Evolutionary conservation across 2,888 invertebrate species (phyloP).

Genomic region (Nomada ferruginata): DNA sequence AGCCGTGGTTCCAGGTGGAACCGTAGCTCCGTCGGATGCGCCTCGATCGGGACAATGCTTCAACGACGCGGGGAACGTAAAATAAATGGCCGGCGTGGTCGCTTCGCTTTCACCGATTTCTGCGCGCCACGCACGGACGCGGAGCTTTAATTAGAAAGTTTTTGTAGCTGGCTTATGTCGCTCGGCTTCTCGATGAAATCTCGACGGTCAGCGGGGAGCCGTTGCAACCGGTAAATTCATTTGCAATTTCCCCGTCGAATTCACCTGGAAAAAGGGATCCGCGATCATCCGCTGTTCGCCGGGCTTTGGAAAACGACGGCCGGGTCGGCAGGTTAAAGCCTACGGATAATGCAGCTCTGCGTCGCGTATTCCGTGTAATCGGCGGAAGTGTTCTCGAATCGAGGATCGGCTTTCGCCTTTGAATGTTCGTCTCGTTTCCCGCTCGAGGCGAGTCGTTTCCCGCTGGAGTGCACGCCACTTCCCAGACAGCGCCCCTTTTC

Average conservation of each 20-base stretch:
- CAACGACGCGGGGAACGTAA: not conserved
- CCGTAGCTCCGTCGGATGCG: not conserved
- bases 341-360: conserved; percentile 40
- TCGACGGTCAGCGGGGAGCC: not conserved
- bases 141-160: not conserved
- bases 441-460: not conserved
- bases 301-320: not conserved
- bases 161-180: not conserved
- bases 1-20: not conserved
- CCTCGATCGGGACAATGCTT: too few relatives aligned
- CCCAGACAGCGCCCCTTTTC: not conserved
- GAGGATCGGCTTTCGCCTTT: conserved; percentile 19
- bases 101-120: not conserved
- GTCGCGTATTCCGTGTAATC: conserved; percentile 42
- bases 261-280: too few relatives aligned
- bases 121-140: not conserved
- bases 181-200: not conserved
- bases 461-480: conserved; percentile 5
- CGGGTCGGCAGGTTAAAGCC: conserved; percentile 54
- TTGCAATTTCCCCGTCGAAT: conserved; percentile 20
- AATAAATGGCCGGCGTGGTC: not conserved
- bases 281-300: not conserved
- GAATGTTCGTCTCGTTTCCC: not conserved
- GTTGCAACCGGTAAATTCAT: not conserved
- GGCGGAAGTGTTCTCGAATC: conserved; percentile 46